Evolutionary conservation across 2,113 vertebrate genomes (phyloP).

Genomic region (Dipodomys ordii): DNA sequence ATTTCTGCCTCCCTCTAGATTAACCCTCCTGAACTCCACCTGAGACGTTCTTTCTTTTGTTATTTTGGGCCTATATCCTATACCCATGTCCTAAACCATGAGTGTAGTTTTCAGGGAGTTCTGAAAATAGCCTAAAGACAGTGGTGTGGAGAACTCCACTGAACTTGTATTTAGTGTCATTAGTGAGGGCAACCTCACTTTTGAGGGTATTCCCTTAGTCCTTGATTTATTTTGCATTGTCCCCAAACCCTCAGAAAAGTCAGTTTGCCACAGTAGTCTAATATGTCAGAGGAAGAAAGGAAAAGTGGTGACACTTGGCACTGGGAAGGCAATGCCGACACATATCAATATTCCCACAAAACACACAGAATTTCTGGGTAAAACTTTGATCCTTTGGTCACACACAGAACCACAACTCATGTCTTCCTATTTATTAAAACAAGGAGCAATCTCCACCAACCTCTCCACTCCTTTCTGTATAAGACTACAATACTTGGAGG

Average conservation of each 20-base stretch:
- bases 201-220: too few relatives aligned
- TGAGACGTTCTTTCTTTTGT: neutral
- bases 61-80: neutral
- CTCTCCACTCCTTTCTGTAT: neutral
- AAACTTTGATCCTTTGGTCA: neutral
- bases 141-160: neutral
- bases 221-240: neutral
- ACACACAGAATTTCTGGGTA: neutral
- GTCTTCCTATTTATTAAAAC: neutral
- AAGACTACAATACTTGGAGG: neutral
- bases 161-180: neutral
- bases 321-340: neutral
- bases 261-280: neutral
- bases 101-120: conserved; percentile 3
- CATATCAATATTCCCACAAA: neutral
- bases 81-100: neutral
- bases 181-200: neutral
- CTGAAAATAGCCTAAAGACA: neutral
- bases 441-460: neutral
- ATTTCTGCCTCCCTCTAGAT: too few relatives aligned
- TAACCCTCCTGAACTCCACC: neutral
- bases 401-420: neutral
- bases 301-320: neutral
- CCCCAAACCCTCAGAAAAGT: conserved; percentile 22
- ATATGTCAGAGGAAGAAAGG: neutral